Evolutionary conservation across 2,888 invertebrate species (phyloP).

Genomic region (Xanthorhoe designata): DNA sequence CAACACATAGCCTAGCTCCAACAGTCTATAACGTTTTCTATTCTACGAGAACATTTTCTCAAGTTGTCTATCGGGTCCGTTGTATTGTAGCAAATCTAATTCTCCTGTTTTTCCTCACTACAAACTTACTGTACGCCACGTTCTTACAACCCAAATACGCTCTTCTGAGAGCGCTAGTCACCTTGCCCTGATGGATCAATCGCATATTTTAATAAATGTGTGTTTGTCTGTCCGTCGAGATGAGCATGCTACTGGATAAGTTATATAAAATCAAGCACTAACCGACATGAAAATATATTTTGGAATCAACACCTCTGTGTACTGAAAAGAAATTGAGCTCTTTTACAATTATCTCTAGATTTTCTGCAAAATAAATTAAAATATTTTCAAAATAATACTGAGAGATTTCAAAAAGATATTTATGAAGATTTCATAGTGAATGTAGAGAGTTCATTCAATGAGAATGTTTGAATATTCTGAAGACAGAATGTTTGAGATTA

Average conservation of each 20-base stretch:
- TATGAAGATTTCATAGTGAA: slow-evolving; percentile 17
- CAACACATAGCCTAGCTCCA: slow-evolving; percentile 40
- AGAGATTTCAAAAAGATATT: slow-evolving; percentile 10
- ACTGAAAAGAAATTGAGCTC: slow-evolving; percentile 38
- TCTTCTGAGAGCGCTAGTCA: slow-evolving; percentile 82
- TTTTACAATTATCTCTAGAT: slow-evolving; percentile 23
- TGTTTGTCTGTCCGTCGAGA: slow-evolving; percentile 3
- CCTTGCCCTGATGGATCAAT: slow-evolving; percentile 80
- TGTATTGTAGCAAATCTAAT: slow-evolving; percentile 52
- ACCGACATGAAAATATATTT: slow-evolving; percentile 26
- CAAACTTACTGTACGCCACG: slow-evolving; percentile 85
- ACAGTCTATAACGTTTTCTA: slow-evolving; percentile 48
- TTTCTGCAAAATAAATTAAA: slow-evolving; percentile 6
- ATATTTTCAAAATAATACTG: slow-evolving; percentile 3
- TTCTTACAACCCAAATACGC: slow-evolving; percentile 85
- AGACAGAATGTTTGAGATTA: slow-evolving; percentile 30
- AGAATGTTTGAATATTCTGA: slow-evolving; percentile 26
- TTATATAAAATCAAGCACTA: slow-evolving; percentile 24
- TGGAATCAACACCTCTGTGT: slow-evolving; percentile 28
- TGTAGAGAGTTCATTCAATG: slow-evolving; percentile 33
- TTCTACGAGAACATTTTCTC: slow-evolving; percentile 41
- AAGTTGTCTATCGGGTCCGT: slow-evolving; percentile 35
- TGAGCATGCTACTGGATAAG: slow-evolving; percentile 26
- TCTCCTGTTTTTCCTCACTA: slow-evolving; percentile 54
- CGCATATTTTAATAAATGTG: slow-evolving; percentile 22